Evolutionary conservation across 2,888 invertebrate species (phyloP).

Genomic region (Eristalis arbustorum): DNA sequence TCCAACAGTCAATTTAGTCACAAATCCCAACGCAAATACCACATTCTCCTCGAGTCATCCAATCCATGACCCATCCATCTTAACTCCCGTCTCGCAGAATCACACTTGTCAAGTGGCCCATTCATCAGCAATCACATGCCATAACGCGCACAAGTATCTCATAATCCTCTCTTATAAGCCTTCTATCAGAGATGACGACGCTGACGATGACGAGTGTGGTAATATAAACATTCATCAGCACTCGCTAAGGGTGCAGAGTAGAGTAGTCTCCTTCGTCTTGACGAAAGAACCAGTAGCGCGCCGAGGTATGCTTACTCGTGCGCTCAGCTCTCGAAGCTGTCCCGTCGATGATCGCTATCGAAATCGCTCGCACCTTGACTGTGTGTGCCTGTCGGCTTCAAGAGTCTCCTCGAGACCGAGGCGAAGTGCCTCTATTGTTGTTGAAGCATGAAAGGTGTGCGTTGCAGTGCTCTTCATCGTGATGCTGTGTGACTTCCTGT

Average conservation of each 20-base stretch:
- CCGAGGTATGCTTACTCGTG: neutral
- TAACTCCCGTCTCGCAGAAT: neutral
- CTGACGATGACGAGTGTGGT: slow-evolving; percentile 7
- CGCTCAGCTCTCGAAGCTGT: neutral
- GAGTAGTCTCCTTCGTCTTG: slow-evolving; percentile 18
- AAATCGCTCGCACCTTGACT: slow-evolving; percentile 54
- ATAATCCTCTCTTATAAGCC: slow-evolving; percentile 31
- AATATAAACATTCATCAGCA: slow-evolving; percentile 53
- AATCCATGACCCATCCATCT: neutral
- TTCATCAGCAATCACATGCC: neutral
- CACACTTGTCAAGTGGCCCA: slow-evolving; percentile 5
- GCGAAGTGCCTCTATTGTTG: slow-evolving; percentile 48
- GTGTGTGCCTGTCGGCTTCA: slow-evolving; percentile 25
- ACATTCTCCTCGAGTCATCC: neutral
- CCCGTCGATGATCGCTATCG: slow-evolving; percentile 30
- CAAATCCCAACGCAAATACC: too few species aligned
- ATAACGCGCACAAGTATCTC: slow-evolving; percentile 1
- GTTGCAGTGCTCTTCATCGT: slow-evolving; percentile 36
- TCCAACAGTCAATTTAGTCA: too few species aligned
- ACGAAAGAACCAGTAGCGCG: slow-evolving; percentile 18
- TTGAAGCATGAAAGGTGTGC: slow-evolving; percentile 41
- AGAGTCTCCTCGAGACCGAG: neutral
- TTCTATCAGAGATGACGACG: slow-evolving; percentile 19
- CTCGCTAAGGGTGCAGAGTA: slow-evolving; percentile 7
- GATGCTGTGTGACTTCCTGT: slow-evolving; percentile 2